Percentiles rank a stretch among this genome's conserved stretches.
These are phyloP conservation scores for Lamprotornis superbus DNA, from an alignment of 2,113 vertebrate species.

Conservation along the genomic window DNA sequence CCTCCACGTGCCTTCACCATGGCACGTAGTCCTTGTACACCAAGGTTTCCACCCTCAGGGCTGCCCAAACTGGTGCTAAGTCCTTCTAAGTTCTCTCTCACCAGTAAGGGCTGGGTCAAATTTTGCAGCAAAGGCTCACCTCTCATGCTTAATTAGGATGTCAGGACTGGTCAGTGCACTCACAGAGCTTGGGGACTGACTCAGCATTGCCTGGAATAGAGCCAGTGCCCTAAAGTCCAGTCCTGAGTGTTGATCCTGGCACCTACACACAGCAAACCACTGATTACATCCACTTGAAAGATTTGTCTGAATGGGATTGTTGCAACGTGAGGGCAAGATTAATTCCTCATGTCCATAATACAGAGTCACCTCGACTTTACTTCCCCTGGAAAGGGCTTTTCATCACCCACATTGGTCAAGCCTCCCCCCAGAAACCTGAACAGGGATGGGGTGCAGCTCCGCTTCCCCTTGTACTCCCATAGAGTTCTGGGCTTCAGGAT, in stretches of 20 bases:
- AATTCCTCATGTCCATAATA: neutral
- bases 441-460: neutral
- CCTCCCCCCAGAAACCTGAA: neutral
- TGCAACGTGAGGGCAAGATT: neutral
- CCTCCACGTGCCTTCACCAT: neutral
- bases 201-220: neutral
- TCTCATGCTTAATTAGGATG: neutral
- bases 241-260: neutral
- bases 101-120: neutral
- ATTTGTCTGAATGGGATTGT: neutral
- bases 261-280: neutral
- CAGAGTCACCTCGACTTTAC: neutral
- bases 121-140: neutral
- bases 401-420: neutral
- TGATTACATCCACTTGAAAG: neutral
- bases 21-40: rapidly evolving
- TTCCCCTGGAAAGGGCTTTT: neutral
- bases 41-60: neutral
- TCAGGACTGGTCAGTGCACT: neutral
- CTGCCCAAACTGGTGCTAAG: neutral
- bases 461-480: neutral
- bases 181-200: neutral
- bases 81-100: neutral
- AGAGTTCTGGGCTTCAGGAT: neutral
- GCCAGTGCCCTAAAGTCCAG: neutral